Conservation (phyloP, 2,797 vertebrate genomes). For the Protonibea diacanthus region DNA sequence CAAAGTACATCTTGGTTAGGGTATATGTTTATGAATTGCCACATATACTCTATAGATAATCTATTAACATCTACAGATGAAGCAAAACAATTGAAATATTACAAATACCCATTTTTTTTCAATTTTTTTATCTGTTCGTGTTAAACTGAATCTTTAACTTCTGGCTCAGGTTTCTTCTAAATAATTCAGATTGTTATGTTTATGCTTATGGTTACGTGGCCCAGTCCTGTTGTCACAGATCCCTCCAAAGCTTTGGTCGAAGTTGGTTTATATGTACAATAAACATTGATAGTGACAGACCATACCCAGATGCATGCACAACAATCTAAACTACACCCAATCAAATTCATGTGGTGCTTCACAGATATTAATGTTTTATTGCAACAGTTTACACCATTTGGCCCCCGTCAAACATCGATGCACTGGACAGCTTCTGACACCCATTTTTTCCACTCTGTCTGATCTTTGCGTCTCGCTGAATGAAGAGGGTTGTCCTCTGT, state of each 20-base stretch:
- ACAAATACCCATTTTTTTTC: no score
- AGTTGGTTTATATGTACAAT: constrained; percentile 58
- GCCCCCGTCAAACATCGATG: neutral
- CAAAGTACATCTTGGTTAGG: no score
- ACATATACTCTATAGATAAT: no score
- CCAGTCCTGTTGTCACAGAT: constrained; percentile 39
- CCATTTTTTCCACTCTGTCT: constrained; percentile 6
- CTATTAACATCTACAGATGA: no score
- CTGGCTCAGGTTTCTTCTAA: neutral
- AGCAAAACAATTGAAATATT: no score
- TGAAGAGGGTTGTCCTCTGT: constrained; percentile 9
- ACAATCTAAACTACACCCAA: constrained; percentile 49
- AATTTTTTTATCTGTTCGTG: neutral
- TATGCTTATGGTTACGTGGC: neutral
- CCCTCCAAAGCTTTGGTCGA: constrained; percentile 73
- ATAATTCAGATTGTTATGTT: neutral
- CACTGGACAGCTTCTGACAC: constrained; percentile 5
- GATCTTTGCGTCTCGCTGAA: constrained; percentile 32
- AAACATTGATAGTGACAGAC: constrained; percentile 46
- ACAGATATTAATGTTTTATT: constrained; percentile 73
- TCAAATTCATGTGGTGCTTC: constrained; percentile 39
- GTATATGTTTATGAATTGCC: no score
- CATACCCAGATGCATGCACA: constrained; percentile 62
- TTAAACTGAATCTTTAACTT: constrained; percentile 4
- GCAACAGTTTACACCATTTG: constrained; percentile 59